Conservation (phyloP, 2,113 vertebrate species). For the Neodon shergylaensis region DNA sequence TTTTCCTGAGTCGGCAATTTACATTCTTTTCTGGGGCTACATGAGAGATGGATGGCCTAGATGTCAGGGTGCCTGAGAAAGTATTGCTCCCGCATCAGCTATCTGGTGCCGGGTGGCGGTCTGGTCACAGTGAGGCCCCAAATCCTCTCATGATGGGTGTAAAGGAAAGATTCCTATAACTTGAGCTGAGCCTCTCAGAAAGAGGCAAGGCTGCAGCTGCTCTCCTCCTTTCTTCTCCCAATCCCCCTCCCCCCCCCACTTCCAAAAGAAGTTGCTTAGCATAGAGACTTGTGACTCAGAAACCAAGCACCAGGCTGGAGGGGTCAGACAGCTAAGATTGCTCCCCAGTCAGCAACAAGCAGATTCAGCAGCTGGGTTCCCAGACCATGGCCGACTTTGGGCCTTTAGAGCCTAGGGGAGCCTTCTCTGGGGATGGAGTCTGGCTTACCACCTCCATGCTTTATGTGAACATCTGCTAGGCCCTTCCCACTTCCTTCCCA, state of each 20-base stretch:
- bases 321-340: conserved; percentile 58
- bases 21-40: conserved; percentile 13
- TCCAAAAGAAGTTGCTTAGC: conserved; percentile 62
- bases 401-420: conserved; percentile 7
- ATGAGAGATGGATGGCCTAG: not conserved
- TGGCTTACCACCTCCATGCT: not conserved
- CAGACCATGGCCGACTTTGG: not conserved
- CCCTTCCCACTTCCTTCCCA: not conserved
- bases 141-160: not conserved
- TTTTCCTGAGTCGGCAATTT: conserved; percentile 39
- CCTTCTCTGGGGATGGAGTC: not conserved
- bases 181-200: conserved; percentile 49
- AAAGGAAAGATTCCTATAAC: conserved; percentile 44
- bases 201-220: not conserved
- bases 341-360: conserved; percentile 55
- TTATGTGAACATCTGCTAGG: conserved; percentile 6
- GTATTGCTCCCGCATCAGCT: not conserved
- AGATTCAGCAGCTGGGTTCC: conserved; percentile 33
- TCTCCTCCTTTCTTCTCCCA: conserved; percentile 37
- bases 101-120: not conserved
- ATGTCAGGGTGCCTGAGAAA: not conserved
- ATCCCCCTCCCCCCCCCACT: not conserved
- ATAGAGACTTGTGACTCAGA: conserved; percentile 62
- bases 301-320: conserved; percentile 40
- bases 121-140: conserved; percentile 16